These are phyloP conservation scores for Falco cherrug DNA, from an alignment of 2,797 vertebrate species.

Conservation along the genomic window DNA sequence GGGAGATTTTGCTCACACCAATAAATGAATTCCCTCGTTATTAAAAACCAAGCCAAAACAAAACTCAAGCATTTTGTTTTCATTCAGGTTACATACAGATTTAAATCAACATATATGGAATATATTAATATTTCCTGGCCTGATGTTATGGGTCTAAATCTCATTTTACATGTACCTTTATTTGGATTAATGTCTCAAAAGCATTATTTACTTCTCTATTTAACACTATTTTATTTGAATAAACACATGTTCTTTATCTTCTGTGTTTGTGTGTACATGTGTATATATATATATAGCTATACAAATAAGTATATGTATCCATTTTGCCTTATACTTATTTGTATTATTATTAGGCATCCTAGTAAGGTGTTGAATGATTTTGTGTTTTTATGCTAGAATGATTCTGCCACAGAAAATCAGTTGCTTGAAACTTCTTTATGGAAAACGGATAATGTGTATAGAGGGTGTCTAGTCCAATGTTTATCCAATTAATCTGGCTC, in stretches of 20 bases:
- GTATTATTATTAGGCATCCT: not conserved
- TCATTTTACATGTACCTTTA: not conserved
- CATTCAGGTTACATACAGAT: not conserved
- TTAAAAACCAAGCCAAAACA: not conserved
- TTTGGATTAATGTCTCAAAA: not conserved
- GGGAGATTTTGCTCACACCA: not conserved
- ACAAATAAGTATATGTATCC: not conserved
- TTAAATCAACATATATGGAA: not conserved
- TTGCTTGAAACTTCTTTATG: not conserved
- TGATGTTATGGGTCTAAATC: not conserved
- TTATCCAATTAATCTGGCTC: conserved; percentile 32
- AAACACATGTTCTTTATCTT: not conserved
- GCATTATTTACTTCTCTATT: not conserved
- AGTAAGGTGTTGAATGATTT: not conserved
- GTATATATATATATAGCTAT: not conserved
- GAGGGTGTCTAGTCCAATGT: not conserved
- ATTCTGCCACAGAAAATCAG: not conserved
- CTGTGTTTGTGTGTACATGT: fast-evolving
- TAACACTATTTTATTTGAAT: not conserved
- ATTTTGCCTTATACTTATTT: not conserved
- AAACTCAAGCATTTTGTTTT: not conserved
- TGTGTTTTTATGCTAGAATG: not conserved
- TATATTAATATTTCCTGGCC: not conserved
- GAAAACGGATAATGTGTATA: not conserved
- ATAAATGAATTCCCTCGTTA: not conserved